phyloP scores from a whole-genome alignment of 2,113 vertebrate species.

The Rhegmatorhina hoffmannsi region DNA sequence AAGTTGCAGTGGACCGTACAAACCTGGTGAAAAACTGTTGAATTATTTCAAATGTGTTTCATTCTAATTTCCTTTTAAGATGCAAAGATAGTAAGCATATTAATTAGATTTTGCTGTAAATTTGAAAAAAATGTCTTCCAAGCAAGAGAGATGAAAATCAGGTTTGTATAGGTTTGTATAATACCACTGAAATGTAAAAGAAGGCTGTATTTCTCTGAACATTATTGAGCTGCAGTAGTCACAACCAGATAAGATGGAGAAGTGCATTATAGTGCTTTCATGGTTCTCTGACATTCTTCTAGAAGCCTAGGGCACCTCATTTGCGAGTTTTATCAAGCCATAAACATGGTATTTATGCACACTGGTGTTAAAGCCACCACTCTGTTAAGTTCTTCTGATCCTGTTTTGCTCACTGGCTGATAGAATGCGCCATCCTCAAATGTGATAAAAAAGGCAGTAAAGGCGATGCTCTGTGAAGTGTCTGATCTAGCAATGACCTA shows the following conservation, averaged over 20 bases:
- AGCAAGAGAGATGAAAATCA: background rate
- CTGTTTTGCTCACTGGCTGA: background rate
- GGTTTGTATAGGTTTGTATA: background rate
- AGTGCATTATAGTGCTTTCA: background rate
- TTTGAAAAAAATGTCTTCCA: background rate
- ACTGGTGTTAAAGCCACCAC: background rate
- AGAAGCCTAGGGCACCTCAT: background rate
- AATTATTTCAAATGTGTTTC: background rate
- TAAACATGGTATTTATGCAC: background rate
- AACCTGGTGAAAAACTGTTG: background rate
- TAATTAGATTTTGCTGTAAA: background rate
- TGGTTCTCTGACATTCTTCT: background rate
- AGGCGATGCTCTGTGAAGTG: background rate
- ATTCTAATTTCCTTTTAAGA: background rate
- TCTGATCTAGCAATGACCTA: background rate
- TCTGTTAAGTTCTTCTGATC: background rate
- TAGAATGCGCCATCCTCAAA: background rate
- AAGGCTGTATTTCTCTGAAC: background rate
- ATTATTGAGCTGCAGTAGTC: background rate
- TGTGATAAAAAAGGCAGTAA: background rate
- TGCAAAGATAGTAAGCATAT: background rate
- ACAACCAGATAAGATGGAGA: background rate
- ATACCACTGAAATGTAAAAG: background rate
- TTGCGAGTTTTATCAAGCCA: background rate
- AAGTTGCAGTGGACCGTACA: background rate